Conservation (phyloP, 2,113 vertebrate species). For the Paralichthys olivaceus region DNA sequence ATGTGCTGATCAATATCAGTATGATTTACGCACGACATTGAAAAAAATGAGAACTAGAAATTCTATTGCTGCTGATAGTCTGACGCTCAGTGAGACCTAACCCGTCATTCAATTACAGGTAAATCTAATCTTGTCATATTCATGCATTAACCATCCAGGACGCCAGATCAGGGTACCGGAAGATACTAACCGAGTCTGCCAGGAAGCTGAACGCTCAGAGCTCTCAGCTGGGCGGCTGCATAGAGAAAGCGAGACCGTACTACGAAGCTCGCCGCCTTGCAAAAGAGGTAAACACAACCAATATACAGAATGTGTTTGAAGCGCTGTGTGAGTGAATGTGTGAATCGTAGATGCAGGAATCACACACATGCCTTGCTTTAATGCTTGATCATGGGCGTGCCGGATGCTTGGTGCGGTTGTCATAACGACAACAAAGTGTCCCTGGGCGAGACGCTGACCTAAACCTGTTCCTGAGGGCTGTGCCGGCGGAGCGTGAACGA, state of each 20-base stretch:
- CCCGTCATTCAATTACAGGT: slow-evolving; percentile 29
- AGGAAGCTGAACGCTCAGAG: slow-evolving; percentile 91
- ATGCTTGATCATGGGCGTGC: background rate
- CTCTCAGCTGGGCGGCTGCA: slow-evolving; percentile 91
- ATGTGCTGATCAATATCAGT: slow-evolving; percentile 29
- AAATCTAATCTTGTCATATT: slow-evolving; percentile 58
- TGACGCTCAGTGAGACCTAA: slow-evolving; percentile 9
- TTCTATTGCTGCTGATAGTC: background rate
- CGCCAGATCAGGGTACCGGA: slow-evolving; percentile 90
- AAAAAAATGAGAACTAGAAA: slow-evolving; percentile 19
- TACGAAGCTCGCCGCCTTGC: slow-evolving; percentile 91
- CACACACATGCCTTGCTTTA: background rate
- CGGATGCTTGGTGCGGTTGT: background rate
- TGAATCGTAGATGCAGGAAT: background rate
- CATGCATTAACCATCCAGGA: slow-evolving; percentile 81
- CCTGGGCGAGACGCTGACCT: background rate
- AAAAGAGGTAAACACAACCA: slow-evolving; percentile 84
- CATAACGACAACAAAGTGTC: background rate
- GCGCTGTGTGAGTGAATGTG: background rate
- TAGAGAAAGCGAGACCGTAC: slow-evolving; percentile 93
- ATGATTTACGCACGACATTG: background rate
- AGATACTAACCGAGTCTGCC: slow-evolving; percentile 93
- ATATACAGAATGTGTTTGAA: background rate
- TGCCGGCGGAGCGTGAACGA: background rate
- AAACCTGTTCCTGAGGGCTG: background rate